These are phyloP conservation scores for Mus caroli DNA, from an alignment of 2,797 vertebrate genomes.

Conservation along the genomic window DNA sequence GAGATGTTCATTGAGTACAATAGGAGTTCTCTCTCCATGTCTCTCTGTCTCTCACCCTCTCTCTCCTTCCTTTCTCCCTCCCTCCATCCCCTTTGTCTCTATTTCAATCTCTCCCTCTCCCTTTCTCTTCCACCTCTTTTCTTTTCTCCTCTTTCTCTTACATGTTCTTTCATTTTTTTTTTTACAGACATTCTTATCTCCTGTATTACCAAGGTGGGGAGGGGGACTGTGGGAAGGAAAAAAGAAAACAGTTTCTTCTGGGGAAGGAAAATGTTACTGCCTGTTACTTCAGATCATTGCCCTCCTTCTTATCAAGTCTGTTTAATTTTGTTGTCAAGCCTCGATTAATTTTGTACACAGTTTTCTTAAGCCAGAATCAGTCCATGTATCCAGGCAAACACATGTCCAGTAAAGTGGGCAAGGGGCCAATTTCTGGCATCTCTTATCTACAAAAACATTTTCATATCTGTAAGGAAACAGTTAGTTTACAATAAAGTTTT, in stretches of 20 bases:
- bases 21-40: not conserved
- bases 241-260: constrained; percentile 36
- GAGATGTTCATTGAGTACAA: constrained; percentile 53
- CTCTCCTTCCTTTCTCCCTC: not conserved
- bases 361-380: constrained; percentile 46
- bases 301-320: constrained; percentile 42
- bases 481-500: constrained; percentile 68
- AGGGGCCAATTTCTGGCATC: constrained; percentile 40
- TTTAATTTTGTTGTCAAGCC: no score
- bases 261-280: constrained; percentile 41
- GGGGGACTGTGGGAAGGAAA: not conserved
- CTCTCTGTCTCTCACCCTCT: not conserved
- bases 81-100: not conserved
- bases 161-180: constrained; percentile 9
- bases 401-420: not conserved
- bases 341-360: constrained; percentile 37
- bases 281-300: not conserved
- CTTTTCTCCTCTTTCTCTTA: not conserved
- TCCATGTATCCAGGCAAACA: constrained; percentile 43
- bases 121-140: not conserved
- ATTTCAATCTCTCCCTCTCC: not conserved
- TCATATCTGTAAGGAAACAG: constrained; percentile 58
- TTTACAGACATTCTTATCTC: constrained; percentile 43
- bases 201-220: not conserved
- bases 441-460: constrained; percentile 65